phyloP scores from a whole-genome alignment of 2,888 invertebrate genomes.

The Caenorhabditis macrosperma region DNA sequence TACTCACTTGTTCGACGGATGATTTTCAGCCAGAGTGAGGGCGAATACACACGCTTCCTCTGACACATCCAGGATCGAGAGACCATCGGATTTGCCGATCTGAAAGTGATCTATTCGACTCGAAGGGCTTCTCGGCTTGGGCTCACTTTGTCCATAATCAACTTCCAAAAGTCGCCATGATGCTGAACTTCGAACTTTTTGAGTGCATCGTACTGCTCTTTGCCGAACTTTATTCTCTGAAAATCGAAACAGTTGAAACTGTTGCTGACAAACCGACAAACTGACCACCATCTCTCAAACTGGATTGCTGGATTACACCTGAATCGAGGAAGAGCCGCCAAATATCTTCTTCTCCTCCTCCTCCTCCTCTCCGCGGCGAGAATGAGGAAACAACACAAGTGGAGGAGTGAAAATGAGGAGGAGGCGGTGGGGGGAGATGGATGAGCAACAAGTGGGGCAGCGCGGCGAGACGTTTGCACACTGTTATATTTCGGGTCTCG shows the following conservation, averaged over 20 bases:
- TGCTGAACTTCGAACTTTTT: constrained; percentile 70
- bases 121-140: neutral
- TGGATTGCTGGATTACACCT: constrained; percentile 30
- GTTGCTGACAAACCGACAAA: constrained; percentile 1
- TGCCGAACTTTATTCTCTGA: constrained; percentile 69
- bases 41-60: constrained; percentile 71
- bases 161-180: constrained; percentile 72
- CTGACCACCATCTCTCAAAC: constrained; percentile 48
- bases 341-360: constrained; percentile 42
- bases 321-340: constrained; percentile 19
- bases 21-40: constrained; percentile 68
- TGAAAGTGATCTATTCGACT: constrained; percentile 25
- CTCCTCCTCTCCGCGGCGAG: constrained; percentile 20
- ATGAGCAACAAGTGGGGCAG: constrained; percentile 56
- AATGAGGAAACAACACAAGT: constrained; percentile 58
- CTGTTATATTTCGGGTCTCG: constrained; percentile 38
- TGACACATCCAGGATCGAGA: constrained; percentile 70
- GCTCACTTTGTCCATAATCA: constrained; percentile 70
- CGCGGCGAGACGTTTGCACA: constrained; percentile 44
- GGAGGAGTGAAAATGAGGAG: constrained; percentile 46
- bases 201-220: constrained; percentile 69
- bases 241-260: neutral
- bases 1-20: constrained; percentile 65
- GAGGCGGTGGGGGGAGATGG: constrained; percentile 38
- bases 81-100: constrained; percentile 65